These are phyloP conservation scores for Zalophus californianus DNA, from an alignment of 2,797 vertebrate genomes.

Conservation along the genomic window DNA sequence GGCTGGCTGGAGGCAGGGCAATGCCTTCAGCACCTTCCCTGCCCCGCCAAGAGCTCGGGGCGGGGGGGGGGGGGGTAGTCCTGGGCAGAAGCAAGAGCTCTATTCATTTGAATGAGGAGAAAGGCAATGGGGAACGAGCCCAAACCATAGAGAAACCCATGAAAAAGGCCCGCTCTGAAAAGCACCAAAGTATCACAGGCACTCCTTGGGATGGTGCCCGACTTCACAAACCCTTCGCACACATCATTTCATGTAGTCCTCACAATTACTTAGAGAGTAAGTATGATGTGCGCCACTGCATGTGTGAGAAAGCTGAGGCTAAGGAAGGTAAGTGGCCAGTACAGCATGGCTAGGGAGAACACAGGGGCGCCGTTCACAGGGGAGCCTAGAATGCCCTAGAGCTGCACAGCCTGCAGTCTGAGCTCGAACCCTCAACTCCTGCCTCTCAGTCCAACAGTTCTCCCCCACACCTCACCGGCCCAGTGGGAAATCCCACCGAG, in stretches of 20 bases:
- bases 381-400: neutral
- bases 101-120: neutral
- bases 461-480: neutral
- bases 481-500: fast-evolving
- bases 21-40: neutral
- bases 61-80: no score
- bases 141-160: neutral
- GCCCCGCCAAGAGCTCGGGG: neutral
- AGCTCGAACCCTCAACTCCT: neutral
- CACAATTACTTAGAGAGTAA: neutral
- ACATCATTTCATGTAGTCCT: neutral
- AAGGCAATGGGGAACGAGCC: neutral
- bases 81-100: neutral
- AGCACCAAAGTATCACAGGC: neutral
- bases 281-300: neutral
- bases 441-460: neutral
- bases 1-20: neutral
- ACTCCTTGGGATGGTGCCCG: neutral
- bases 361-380: neutral
- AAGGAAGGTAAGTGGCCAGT: neutral
- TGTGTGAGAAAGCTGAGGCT: neutral
- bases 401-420: neutral
- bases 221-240: neutral
- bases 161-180: neutral
- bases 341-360: neutral